Base-by-base conservation (phyloP, 2,113 vertebrate species). In the Chunga burmeisteri region DNA sequence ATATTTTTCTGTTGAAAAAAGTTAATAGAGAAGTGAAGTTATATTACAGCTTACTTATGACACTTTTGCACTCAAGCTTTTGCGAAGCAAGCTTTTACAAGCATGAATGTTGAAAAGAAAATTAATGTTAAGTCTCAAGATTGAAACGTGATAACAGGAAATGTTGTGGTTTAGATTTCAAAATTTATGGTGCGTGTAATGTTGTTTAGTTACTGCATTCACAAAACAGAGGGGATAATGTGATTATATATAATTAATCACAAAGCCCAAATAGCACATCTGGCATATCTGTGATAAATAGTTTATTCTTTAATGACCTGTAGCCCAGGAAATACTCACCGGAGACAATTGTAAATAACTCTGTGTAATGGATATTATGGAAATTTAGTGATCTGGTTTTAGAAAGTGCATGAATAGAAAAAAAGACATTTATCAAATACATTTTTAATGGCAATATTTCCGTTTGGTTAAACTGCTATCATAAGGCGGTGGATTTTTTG, bases 301-400 rank as follows among this genome's bases (percentile, higher is more conserved):
- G 70, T 68, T 95, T 71, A 63, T 96, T 92, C 38, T 94, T 93
- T 94, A 94, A 83, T 90, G 82, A 90, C 36, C 30, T 88, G 74
- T 66, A 84, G 71, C 55, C 55, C 0, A 1, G 59, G 50, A 72
- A 82, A n/a, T 82, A 75, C 17, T 81, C 47, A 32, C 65, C 82
- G 66, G 85, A 88, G 81, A 74, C 74, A 92, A 9, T 3, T 63
- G 70, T 88, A 92, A 90, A 67, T 95, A 94, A 78, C 13, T 56
- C 82, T 44, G 9, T 85, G 56, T 82, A 75, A 82, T 75, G 65
- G 40, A 34, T 90, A 46, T 85, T 72, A 65, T 42, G 44, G 74
- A 90, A 85, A 88, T 85, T 29, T 73, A 90, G 59, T 73, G 42
- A 66, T 83, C n/a, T 66, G 63, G 27, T 70, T 96, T 86, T 81